Conservation (phyloP, 1,140 invertebrate species). For the Sarcophaga peregrina region DNA sequence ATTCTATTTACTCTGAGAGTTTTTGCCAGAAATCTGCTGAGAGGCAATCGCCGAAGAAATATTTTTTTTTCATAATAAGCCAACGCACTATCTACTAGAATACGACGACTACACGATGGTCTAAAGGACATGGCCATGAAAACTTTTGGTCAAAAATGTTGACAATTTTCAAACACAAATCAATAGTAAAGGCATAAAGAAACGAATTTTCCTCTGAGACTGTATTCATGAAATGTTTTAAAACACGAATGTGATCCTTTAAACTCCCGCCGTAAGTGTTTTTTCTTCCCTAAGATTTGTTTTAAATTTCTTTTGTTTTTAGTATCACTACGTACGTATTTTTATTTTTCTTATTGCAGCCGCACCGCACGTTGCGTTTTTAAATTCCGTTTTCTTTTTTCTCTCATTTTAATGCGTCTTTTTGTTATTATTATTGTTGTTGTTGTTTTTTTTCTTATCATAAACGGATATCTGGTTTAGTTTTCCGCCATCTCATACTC, state of each 20-base stretch:
- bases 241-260: not conserved
- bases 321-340: not conserved
- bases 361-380: slow-evolving; percentile 14
- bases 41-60: no score
- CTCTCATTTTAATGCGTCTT: not conserved
- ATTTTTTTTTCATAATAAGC: no score
- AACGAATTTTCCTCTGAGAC: no score
- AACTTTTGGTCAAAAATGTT: no score
- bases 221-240: not conserved
- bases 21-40: no score
- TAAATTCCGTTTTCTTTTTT: not conserved
- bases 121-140: no score
- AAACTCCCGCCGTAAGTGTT: not conserved
- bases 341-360: not conserved
- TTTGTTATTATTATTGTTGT: not conserved
- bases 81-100: no score
- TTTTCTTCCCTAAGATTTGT: not conserved
- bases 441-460: slow-evolving; percentile 19
- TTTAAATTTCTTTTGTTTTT: not conserved
- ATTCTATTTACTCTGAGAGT: no score
- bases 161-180: no score
- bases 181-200: no score
- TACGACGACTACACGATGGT: no score
- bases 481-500: not conserved
- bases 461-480: slow-evolving; percentile 31